Base-by-base conservation (phyloP, 1,140 invertebrate species). In the Scaptomyza montana region DNA sequence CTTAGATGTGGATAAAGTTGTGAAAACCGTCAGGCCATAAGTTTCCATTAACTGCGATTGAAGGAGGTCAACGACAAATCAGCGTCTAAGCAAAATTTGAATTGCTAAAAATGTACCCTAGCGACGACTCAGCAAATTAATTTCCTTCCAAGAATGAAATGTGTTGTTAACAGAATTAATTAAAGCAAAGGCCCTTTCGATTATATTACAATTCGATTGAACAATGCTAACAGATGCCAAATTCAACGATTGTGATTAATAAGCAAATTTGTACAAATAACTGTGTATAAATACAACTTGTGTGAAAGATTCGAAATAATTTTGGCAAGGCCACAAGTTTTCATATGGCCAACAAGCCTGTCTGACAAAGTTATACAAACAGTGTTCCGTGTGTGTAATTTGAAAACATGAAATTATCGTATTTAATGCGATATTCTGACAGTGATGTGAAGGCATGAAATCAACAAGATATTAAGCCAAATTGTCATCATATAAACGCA, bases 11-110 rank as follows among this genome's bases (percentile, higher is more conserved):
- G 21, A 63, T 62, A 57, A 66, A 72, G 75, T 66, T 76, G 76
- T 72, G 76, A 76, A 78, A 78, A 78, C 72, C 66, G 50, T 68
- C 65, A 47, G 47, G 69, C 60, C 63, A 78, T 78, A 73, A 77
- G 64, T 77, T 73, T 70, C n/a, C 49, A 61, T 74, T 70, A 75
- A 78, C 74, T 71, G 67, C 72, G 13, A 74, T 75, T 57, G 57
- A 70, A 65, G 57, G 39, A 30, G 66, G 75, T 77, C 68, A 55
- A 30, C 57, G 57, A 55, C 51, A 59, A 64, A 75, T 59, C 50
- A 61, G 46, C 43, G 43, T 49, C 30, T 16, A 16, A 66, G n/a
- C 56, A 45, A 72, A 76, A 72, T 77, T 67, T 60, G 74, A 67
- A 72, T 77, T 45, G 63, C 60, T 19, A 60, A 43, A 19, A 56